Evolutionary conservation across 2,797 vertebrate genomes (phyloP), one percentile per base, ranked within the genome.

Genomic region (Nasua narica): DNA sequence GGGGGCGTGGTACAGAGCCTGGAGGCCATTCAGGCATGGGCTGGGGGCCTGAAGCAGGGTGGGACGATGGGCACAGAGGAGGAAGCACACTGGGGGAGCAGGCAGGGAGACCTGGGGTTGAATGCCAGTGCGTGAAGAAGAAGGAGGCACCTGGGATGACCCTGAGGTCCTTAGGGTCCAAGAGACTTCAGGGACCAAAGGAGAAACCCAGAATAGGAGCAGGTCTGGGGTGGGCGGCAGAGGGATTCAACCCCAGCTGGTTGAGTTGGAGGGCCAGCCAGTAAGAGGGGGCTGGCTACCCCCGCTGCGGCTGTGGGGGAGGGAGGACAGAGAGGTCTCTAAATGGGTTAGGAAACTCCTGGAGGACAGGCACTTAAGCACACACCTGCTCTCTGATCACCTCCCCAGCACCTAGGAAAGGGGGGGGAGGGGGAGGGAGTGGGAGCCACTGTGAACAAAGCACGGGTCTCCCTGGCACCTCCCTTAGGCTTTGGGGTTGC

Each of bases 351-450:
- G 3, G 48, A 46, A 74, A 43, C 37, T 79, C 70, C 32, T 7
- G 4, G 46, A 19, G 19, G 74, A 50, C 35, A 15, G 54, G 37
- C 32, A 18, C 19, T 32, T 35, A 25, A 48, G 19, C 29, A 25
- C 25, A 32, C 35, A 13, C 58, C 60, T 4, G 2, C 23, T 46
- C 43, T 65, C 18, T 13, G 25, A 37, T 40, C 32, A 16, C 19
- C 56, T 65, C 32, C 35, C 37, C 27, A 29, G 43, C 50, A 46
- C 50, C 70, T 5, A 25, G 95, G 54, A 74, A 32, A 86, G 46
- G 25, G 8, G 23, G 27, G 25, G 1, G 18, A 54, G 4, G 37
- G 21, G n/a, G 0, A 3, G 9, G 9, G 0, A 0, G 62, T 21
- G 32, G 1, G 13, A n/a, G 58, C 74, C 37, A 4, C 18, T 37